Conservation (phyloP, 1,140 invertebrate genomes). For the Acromyrmex charruanus region DNA sequence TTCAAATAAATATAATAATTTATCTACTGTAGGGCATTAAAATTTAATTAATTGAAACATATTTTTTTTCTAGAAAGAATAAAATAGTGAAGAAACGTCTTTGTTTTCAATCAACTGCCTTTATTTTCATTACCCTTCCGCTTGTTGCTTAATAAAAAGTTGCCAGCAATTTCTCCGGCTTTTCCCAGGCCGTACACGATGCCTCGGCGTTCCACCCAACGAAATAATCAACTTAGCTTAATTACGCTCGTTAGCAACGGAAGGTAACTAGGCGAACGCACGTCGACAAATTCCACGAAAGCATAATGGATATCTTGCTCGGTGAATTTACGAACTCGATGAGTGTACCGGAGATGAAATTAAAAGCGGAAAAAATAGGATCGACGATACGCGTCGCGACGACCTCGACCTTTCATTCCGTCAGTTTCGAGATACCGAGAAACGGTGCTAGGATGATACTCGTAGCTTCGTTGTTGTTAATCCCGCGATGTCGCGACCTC, state of each 20-base stretch:
- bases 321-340: conserved; percentile 1
- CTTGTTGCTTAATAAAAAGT: conserved; percentile 19
- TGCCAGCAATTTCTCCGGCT: conserved; percentile 32
- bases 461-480: conserved; percentile 14
- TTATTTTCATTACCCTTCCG: background rate
- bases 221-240: conserved; percentile 46
- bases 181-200: conserved; percentile 30
- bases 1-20: background rate
- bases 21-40: background rate
- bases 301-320: conserved; percentile 8
- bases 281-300: conserved; percentile 45
- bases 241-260: conserved; percentile 41
- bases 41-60: background rate
- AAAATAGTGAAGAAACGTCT: background rate
- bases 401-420: conserved; percentile 45
- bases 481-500: background rate
- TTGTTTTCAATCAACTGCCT: background rate
- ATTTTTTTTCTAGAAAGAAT: background rate
- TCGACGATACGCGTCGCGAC: conserved; percentile 6
- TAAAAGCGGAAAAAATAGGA: conserved; percentile 14
- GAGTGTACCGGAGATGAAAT: background rate
- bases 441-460: conserved; percentile 7
- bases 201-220: background rate
- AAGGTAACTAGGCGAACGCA: conserved; percentile 32
- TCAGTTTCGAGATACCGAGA: conserved; percentile 23